A percentile compares a stretch with the other conserved stretches of the same genome.
Conservation (phyloP, 23 tunicate genomes). For the Pegea sp. region DNA sequence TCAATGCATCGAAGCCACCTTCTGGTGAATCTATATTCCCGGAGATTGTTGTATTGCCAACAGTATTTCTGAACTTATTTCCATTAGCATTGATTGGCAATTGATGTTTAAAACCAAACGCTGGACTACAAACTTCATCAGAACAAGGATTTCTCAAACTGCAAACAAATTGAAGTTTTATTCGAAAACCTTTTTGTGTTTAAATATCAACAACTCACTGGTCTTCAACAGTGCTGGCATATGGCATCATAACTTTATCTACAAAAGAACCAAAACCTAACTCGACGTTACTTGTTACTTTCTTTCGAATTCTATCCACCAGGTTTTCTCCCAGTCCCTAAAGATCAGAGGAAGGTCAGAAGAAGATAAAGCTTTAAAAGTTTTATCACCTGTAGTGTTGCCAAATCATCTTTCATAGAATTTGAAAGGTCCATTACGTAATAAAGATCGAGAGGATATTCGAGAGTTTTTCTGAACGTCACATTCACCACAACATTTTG, state of each 20-base stretch:
- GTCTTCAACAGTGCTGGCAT: slow-evolving; percentile 38
- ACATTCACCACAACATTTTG: slow-evolving; percentile 2
- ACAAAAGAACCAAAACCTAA: slow-evolving; percentile 63
- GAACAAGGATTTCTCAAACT: slow-evolving; percentile 35
- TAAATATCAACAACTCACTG: slow-evolving; percentile 13
- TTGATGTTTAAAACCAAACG: slow-evolving; percentile 44
- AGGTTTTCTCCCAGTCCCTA: slow-evolving; percentile 34
- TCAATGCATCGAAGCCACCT: slow-evolving; percentile 57
- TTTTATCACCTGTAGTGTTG: slow-evolving; percentile 12
- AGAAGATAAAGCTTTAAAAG: not conserved
- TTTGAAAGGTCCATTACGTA: slow-evolving; percentile 82
- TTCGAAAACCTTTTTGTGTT: not conserved
- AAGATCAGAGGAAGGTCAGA: not conserved
- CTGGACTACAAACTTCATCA: slow-evolving; percentile 13
- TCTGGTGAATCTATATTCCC: slow-evolving; percentile 58
- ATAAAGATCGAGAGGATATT: slow-evolving; percentile 79
- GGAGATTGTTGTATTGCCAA: slow-evolving; percentile 13
- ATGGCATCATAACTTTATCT: slow-evolving; percentile 55
- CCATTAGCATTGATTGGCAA: slow-evolving; percentile 17
- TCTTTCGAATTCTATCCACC: slow-evolving; percentile 23
- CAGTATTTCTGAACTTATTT: slow-evolving; percentile 9
- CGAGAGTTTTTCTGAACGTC: slow-evolving; percentile 41
- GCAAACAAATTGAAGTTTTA: not conserved
- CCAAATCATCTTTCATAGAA: slow-evolving; percentile 73
- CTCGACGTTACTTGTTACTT: slow-evolving; percentile 49